Conservation (phyloP, 1,140 invertebrate species). For the Diorhabda elongata region DNA sequence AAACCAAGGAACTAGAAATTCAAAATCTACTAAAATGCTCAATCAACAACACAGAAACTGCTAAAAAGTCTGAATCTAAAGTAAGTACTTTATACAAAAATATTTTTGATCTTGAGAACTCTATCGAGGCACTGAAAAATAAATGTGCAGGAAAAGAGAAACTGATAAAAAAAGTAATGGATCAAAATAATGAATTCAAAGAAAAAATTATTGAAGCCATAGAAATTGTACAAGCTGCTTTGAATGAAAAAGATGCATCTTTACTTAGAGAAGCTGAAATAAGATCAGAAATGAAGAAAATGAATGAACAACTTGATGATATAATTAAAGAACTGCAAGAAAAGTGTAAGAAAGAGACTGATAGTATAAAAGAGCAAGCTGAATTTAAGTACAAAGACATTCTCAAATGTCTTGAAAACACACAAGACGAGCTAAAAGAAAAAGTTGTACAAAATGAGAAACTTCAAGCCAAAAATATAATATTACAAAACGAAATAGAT, state of each 20-base stretch:
- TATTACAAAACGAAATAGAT: constrained; percentile 36
- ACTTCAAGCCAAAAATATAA: constrained; percentile 25
- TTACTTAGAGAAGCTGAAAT: constrained; percentile 37
- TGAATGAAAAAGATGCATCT: constrained; percentile 43
- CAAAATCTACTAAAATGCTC: constrained; percentile 31
- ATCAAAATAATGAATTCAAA: constrained; percentile 35
- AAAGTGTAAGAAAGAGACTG: constrained; percentile 33
- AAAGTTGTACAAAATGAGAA: constrained; percentile 35
- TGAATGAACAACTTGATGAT: constrained; percentile 22
- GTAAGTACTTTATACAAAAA: constrained; percentile 34
- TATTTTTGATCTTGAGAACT: constrained; percentile 26
- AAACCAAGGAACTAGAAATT: constrained; percentile 31
- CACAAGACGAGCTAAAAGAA: constrained; percentile 28
- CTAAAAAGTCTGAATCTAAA: constrained; percentile 37
- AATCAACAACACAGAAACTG: constrained; percentile 29
- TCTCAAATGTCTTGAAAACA: constrained; percentile 24
- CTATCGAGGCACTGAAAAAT: constrained; percentile 28
- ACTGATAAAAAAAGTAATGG: constrained; percentile 28
- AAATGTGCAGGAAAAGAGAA: constrained; percentile 29
- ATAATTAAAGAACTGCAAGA: constrained; percentile 25
- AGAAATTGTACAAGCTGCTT: constrained; percentile 39
- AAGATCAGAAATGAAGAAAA: constrained; percentile 27
- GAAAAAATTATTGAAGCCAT: constrained; percentile 42
- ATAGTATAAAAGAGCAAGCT: constrained; percentile 27
- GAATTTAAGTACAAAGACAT: constrained; percentile 29